Base-by-base conservation (phyloP, 1,140 invertebrate species). In the Papilio aristodemus region DNA sequence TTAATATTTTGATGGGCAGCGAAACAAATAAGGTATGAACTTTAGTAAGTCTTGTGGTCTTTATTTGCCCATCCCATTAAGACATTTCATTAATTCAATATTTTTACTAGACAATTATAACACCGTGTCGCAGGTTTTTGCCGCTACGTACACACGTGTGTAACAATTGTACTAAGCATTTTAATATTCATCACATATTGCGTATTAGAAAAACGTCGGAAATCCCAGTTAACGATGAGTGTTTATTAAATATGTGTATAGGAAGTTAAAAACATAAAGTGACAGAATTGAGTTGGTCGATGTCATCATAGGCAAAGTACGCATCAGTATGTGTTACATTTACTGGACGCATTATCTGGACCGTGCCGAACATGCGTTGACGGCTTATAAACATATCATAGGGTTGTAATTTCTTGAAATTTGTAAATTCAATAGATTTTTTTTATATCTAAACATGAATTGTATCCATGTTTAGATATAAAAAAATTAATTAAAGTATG, bases 341-440 rank as follows among this genome's bases (percentile, higher is more conserved):
- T 14, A 3, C n/a, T 60, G 14, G 14, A 17, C 10, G 59, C 17
- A 62, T 62, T 79, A 75, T 77, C 75, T 77, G 72, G 78, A 70
- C 77, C 78, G 71, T 72, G 68, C 69, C 72, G 59, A 74, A 70
- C 70, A 41, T 32, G 62, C 54, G 72, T 68, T 64, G 41, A 70
- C 67, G 68, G 69, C 67, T 43, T 67, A 66, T 68, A 41, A 62
- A 73, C 39, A 68, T 27, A 54, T 3, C 8, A 9, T 46, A 46
- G 43, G 43, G 43, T 22, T 46, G 43, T n/a, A n/a, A n/a, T n/a
- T n/a, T n/a, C n/a, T n/a, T n/a, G n/a, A n/a, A n/a, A n/a, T n/a
- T n/a, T 22, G 19, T 10, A 50, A 50, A 14, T 46, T 59, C 8
- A 7, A 50, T 41, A 14, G 39, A 10, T 41, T 13, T 41, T 41